These are phyloP conservation scores for Drosophila prostipennis DNA, from an alignment of 2,888 invertebrate genomes.

Conservation along the genomic window DNA sequence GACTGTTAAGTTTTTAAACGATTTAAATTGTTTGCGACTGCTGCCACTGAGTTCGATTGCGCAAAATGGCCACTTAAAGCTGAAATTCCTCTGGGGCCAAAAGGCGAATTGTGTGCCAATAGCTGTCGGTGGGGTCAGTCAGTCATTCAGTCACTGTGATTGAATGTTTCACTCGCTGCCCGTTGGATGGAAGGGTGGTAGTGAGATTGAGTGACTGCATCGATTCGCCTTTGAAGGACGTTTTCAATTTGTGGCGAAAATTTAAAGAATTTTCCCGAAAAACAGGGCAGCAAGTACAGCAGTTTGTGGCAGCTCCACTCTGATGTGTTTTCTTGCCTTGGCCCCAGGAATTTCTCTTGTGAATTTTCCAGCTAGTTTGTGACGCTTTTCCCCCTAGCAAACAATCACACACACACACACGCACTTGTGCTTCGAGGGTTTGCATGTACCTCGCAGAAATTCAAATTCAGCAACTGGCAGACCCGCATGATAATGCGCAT, in stretches of 20 bases:
- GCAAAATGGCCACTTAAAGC: constrained; percentile 15
- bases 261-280: constrained; percentile 59
- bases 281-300: constrained; percentile 27
- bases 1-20: constrained; percentile 20
- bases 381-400: constrained; percentile 15
- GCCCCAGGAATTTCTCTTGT: constrained; percentile 61
- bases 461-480: constrained; percentile 44
- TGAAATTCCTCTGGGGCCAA: constrained; percentile 11
- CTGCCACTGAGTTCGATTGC: constrained; percentile 12
- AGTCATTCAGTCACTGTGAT: constrained; percentile 31
- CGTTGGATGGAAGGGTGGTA: background rate
- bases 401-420: background rate
- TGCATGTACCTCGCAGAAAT: constrained; percentile 11
- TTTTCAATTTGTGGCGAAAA: constrained; percentile 49
- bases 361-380: constrained; percentile 66
- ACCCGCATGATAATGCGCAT: constrained; percentile 65
- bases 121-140: constrained; percentile 12
- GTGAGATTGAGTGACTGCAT: constrained; percentile 35
- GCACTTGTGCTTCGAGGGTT: background rate
- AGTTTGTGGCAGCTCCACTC: constrained; percentile 40
- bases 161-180: constrained; percentile 30
- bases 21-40: constrained; percentile 26
- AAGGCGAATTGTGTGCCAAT: constrained; percentile 8
- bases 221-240: constrained; percentile 43
- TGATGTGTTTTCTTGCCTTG: constrained; percentile 26